A percentile compares a stretch with the other conserved stretches of the same genome.
Evolutionary conservation across 2,113 vertebrate genomes (phyloP).

Genomic region (Nothobranchius furzeri): DNA sequence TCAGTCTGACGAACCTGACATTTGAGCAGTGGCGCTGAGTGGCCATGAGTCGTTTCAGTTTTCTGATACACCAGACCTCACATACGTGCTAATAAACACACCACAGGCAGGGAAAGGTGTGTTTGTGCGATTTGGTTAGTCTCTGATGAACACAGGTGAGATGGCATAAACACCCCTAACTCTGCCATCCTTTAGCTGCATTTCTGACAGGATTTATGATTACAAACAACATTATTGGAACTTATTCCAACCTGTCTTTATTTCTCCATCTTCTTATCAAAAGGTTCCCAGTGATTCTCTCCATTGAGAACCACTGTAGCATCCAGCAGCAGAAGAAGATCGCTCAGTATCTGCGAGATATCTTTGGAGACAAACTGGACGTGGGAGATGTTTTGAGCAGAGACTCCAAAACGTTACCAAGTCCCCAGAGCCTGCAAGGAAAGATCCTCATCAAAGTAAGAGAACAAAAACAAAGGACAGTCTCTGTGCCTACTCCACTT

Average conservation of each 20-base stretch:
- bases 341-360: constrained; percentile 90
- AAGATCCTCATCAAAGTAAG: constrained; percentile 97
- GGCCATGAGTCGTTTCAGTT: constrained; percentile 64
- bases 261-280: background rate
- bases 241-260: background rate
- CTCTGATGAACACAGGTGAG: background rate
- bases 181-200: background rate
- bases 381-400: constrained; percentile 79
- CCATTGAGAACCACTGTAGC: constrained; percentile 96
- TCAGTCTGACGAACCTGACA: constrained; percentile 70
- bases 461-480: background rate
- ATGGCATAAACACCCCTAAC: background rate
- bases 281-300: constrained; percentile 93
- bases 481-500: background rate
- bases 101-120: background rate
- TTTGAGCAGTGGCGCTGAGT: constrained; percentile 57
- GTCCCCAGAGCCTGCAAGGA: constrained; percentile 89
- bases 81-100: background rate
- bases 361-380: constrained; percentile 91
- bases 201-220: background rate
- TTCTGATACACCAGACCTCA: constrained; percentile 17
- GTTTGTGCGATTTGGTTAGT: background rate
- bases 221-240: background rate
- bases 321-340: constrained; percentile 97
- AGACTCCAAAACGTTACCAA: constrained; percentile 88